phyloP scores from a whole-genome alignment of 2,888 invertebrate genomes.

The Hirtodrosophila alboralis region DNA sequence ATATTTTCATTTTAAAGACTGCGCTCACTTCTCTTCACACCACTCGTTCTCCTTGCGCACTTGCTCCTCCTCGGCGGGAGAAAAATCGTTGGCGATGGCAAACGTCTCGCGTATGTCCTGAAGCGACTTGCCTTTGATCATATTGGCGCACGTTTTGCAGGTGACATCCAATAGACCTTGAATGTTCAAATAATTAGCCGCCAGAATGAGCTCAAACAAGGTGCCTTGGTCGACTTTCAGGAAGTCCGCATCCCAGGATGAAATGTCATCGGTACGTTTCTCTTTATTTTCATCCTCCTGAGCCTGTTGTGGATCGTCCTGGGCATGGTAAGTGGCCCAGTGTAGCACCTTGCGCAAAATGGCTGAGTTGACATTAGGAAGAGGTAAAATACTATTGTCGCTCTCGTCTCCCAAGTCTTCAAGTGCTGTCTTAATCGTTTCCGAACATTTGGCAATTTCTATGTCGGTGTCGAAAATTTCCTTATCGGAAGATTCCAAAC shows the following conservation, averaged over 20 bases:
- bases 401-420: conserved; percentile 96
- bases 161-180: conserved; percentile 98
- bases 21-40: conserved; percentile 84
- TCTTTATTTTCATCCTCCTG: conserved; percentile 99
- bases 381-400: conserved; percentile 96
- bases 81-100: conserved; percentile 98
- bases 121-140: conserved; percentile 99
- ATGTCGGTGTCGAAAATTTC: conserved; percentile 98
- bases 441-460: conserved; percentile 98
- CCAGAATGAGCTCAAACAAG: conserved; percentile 97
- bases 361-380: conserved; percentile 98
- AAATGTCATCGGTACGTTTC: conserved; percentile 99
- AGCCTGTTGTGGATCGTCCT: conserved; percentile 97
- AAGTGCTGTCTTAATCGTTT: conserved; percentile 99
- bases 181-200: conserved; percentile 98
- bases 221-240: conserved; percentile 99
- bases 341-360: conserved; percentile 97
- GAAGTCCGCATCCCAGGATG: conserved; percentile 99
- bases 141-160: conserved; percentile 98
- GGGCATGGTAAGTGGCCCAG: conserved; percentile 94
- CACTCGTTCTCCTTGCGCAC: conserved; percentile 98
- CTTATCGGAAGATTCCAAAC: conserved; percentile 96
- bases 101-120: conserved; percentile 98
- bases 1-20: not conserved
- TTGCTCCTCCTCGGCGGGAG: conserved; percentile 98